Base-by-base conservation (phyloP, 2,797 vertebrate species). In the Sternotherus odoratus region DNA sequence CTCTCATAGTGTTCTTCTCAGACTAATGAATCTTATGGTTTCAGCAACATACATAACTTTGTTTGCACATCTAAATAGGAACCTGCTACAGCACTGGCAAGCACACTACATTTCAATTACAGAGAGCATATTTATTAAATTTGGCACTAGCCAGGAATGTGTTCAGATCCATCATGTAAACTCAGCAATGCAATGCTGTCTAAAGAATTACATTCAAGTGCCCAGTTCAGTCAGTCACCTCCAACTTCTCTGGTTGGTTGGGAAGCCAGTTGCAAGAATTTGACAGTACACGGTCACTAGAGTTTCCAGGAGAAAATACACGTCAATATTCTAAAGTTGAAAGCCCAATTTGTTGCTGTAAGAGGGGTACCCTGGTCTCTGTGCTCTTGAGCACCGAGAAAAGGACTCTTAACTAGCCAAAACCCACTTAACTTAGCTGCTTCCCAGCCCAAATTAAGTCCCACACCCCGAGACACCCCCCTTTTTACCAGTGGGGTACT, bases 301-400 rank as follows among this genome's bases (percentile, higher is more conserved):
- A 84, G 86, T 94, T 94, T 94, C n/a, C 46, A 79, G 51, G 79
- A 84, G 28, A 86, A 86, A 88, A 33, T 84, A 84, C 57, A 36
- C 87, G 21, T 72, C 93, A 94, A 80, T 3, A 4, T 21, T 88
- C 51, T 36, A n/a, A 63, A 63, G 33, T 19, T 63, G 60, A 63
- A 63, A 63, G 60, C 16, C 60, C 33, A 17, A 17, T 63, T 3
- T 63, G 30, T 63, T 63, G 30, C 57, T 63, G n/a, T n/a, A n/a
- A n/a, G n/a, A n/a, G n/a, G n/a, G n/a, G n/a, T n/a, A n/a, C n/a
- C n/a, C n/a, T n/a, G n/a, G n/a, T n/a, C n/a, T n/a, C n/a, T n/a
- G n/a, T n/a, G n/a, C n/a, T n/a, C n/a, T n/a, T n/a, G n/a, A n/a
- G n/a, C n/a, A n/a, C n/a, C n/a, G n/a, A n/a, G n/a, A n/a, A n/a